Evolutionary conservation across 1,140 invertebrate species (phyloP), one percentile per base, ranked within the genome.

Genomic region (Drosophila arizonae): DNA sequence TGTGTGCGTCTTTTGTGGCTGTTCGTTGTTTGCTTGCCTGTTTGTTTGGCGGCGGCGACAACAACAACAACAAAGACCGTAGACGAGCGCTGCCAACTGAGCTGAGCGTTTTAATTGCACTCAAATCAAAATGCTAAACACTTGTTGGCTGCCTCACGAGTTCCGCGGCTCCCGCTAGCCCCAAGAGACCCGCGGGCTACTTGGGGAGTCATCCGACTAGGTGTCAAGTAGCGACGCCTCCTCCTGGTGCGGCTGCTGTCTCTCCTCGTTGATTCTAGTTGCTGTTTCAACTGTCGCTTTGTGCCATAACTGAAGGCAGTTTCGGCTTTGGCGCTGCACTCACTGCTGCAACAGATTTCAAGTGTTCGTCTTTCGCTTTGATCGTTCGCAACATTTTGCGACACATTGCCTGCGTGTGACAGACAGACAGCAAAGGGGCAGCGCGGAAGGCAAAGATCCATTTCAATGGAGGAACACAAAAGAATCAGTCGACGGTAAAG

Each of bases 101-200:
- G 77, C 67, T 71, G 69, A 24, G 58, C 61, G 65, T 86, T 86
- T 86, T 86, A 86, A 86, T 86, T 86, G 82, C 82, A 87, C 72
- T 87, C 76, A 77, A 86, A 87, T 87, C 82, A 87, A 87, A 86
- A 87, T 75, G 76, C 82, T 87, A 87, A 86, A 87, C 82, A 86
- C 82, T 86, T 86, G 82, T 86, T 86, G 82, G 79, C 81, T 57
- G 74, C 71, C 65, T 52, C 51, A 61, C 54, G 48, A 50, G 55
- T 61, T n/a, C 67, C 55, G 41, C 68, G 21, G 2, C 21, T 24
- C 21, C 21, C 51, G 68, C 54, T 36, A 50, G 55, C 61, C 24
- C 72, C 55, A 41, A 61, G 41, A 50, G 48, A 56, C 33, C 72
- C 55, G 48, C 68, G 41, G 51, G 61, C 61, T 60, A 65, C 55